phyloP scores from a whole-genome alignment of 2,888 invertebrate species.

The Masnerella sp. region DNA sequence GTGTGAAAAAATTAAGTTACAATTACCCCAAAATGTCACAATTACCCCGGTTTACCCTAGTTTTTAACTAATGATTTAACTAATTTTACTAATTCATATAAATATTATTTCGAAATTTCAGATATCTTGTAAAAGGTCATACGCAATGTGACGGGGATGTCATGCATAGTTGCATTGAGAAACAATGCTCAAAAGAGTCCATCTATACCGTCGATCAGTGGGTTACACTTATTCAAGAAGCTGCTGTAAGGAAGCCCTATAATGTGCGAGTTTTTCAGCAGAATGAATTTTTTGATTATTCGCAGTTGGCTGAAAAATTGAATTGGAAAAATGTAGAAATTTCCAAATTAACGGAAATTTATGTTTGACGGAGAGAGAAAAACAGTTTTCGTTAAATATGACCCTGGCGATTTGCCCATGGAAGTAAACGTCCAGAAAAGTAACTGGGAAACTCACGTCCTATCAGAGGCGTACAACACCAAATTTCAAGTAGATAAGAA shows the following conservation, averaged over 20 bases:
- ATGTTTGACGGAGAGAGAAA: background rate
- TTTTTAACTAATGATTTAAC: slow-evolving; percentile 4
- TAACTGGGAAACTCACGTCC: background rate
- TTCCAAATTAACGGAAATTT: background rate
- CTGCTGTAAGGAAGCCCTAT: background rate
- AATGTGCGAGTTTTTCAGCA: background rate
- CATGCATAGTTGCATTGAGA: slow-evolving; percentile 11
- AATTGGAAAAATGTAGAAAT: background rate
- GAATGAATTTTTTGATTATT: background rate
- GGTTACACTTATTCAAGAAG: background rate
- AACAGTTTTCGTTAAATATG: background rate
- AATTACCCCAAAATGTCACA: too few relatives aligned
- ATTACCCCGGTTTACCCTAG: too few relatives aligned
- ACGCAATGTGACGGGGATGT: slow-evolving; percentile 2
- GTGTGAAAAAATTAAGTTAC: too few relatives aligned
- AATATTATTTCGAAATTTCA: too few relatives aligned
- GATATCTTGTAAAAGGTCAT: background rate
- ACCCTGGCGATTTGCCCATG: background rate
- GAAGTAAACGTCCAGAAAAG: background rate
- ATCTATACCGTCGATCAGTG: slow-evolving; percentile 3
- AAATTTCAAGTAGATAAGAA: background rate
- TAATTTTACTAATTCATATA: too few relatives aligned
- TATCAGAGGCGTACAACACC: background rate
- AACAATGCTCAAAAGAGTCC: background rate
- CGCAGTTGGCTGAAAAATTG: background rate